Evolutionary conservation across 53 echinoderm and acorn worm genomes (phyloP).

Genomic region (Patiria pectinifera): DNA sequence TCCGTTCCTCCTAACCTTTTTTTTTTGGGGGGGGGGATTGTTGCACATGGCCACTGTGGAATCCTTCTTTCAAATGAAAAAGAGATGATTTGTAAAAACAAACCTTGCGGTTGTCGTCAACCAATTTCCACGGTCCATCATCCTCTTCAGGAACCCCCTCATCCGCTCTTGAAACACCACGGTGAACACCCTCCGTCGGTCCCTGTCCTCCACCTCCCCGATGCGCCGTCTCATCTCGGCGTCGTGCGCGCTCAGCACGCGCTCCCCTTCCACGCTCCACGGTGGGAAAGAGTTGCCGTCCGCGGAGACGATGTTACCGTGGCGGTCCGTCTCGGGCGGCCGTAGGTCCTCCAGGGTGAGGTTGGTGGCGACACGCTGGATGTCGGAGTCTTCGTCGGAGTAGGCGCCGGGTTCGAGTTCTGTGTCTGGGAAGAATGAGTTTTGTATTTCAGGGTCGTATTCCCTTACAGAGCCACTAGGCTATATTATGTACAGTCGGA

Average conservation of each 20-base stretch:
- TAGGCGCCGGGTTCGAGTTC: neutral
- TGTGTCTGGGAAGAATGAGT: neutral
- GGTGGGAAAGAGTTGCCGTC: slow-evolving; percentile 16
- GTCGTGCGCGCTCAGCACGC: slow-evolving; percentile 31
- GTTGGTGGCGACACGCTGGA: slow-evolving; percentile 19
- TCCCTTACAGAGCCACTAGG: neutral
- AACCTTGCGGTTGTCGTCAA: neutral
- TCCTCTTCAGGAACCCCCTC: slow-evolving; percentile 29
- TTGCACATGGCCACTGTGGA: too few relatives aligned
- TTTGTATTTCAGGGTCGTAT: neutral
- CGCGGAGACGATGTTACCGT: slow-evolving; percentile 39
- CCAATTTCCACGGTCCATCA: neutral
- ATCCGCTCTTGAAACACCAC: slow-evolving; percentile 32
- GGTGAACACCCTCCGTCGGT: slow-evolving; percentile 2
- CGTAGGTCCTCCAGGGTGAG: slow-evolving; percentile 27
- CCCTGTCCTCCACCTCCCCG: slow-evolving; percentile 1
- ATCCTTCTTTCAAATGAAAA: too few relatives aligned
- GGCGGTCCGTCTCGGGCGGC: slow-evolving; percentile 42
- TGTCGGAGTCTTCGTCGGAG: neutral
- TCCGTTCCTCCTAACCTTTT: too few relatives aligned
- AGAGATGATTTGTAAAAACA: neutral
- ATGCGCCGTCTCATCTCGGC: slow-evolving; percentile 12
- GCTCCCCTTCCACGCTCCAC: slow-evolving; percentile 38
- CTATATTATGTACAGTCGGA: neutral
- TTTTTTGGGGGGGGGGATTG: too few relatives aligned